Evolutionary conservation across 2,113 vertebrate species (phyloP), one percentile per base, ranked within the genome.

Genomic region (Chunga burmeisteri): DNA sequence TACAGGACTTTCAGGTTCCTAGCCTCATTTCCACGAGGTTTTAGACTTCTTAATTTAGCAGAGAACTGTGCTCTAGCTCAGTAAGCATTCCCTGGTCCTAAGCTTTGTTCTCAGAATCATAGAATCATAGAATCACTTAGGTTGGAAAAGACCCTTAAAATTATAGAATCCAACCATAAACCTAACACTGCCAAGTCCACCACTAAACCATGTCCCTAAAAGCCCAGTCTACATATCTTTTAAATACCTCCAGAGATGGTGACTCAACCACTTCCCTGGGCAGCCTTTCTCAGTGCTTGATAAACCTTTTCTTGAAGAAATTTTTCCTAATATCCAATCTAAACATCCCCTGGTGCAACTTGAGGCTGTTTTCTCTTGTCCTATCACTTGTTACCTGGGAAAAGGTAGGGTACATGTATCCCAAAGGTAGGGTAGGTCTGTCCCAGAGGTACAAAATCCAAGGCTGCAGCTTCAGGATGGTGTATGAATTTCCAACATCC

Each of bases 141-240:
- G 6, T 32, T 70, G 32, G 55, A 66, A 81, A 78, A 81, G 20
- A 16, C 21, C 36, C n/a, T 55, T 59, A 59, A 59, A 11, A 30
- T 46, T 13, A 32, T 26, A 0, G 1, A 86, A 29, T 38, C 22
- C 6, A 81, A 3, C 11, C 1, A 0, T 36, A 15, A 71, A 75
- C 16, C 16, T 56, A 42, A 5, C 0, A 1, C 13, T 81, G 12
- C 15, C 13, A 74, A 36, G 21, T 49, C n/a, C 20, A 83, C 11
- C 21, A 44, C 18, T 29, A 68, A 71, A 19, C 19, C 27, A 58
- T 10, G 8, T 7, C 14, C 17, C 36, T 42, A 47, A 66, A 21
- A 3, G 4, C 1, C 7, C 15, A 14, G 7, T 46, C 67, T 66
- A 34, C n/a, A 10, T 6, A 7, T 58, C 22, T 81, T 86, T 63